Base-by-base conservation (phyloP, 2,888 invertebrate genomes). In the Ligdia adustata region DNA sequence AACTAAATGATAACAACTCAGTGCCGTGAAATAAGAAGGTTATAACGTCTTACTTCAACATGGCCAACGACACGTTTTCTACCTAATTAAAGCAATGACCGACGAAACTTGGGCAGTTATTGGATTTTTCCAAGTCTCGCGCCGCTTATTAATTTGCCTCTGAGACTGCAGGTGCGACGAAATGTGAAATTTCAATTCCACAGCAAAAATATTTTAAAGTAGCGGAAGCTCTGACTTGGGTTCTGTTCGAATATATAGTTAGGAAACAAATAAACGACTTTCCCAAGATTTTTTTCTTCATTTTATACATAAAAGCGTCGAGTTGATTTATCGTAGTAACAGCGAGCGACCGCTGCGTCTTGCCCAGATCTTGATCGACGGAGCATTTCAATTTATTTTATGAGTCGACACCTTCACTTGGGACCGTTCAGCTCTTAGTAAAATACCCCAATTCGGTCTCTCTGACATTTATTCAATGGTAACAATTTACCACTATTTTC, bases 181-280 rank as follows among this genome's bases (percentile, higher is more conserved):
- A 76, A 80, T 78, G 74, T 75, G 71, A 84, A 82, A 80, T 82
- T 84, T 83, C 79, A 82, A 84, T 85, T 82, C 66, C 66, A 66
- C 60, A 64, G 70, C 62, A 75, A 77, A 69, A 79, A 79, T 82
- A 80, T 83, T 82, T 74, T 79, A 73, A 75, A 70, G 50, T 54
- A 76, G 53, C 31, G 40, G 41, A 47, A 53, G 43, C 73, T 22
- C 7, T 22, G 7, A 6, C 22, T 75, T 62, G 69, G 67, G 60
- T 77, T 72, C 72, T 66, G 69, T 72, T 78, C 69, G 76, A n/a
- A n/a, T 80, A 78, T 81, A 78, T 87, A 85, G 86, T 88, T 85
- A 80, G 80, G 71, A 84, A 88, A 88, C 88, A 86, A 88, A 87
- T 87, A 84, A 84, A 85, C 77, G 82, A 80, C 79, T 83, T 88